phyloP scores from a whole-genome alignment of 2,888 invertebrate species.

The Drosophila fulvimacula region DNA sequence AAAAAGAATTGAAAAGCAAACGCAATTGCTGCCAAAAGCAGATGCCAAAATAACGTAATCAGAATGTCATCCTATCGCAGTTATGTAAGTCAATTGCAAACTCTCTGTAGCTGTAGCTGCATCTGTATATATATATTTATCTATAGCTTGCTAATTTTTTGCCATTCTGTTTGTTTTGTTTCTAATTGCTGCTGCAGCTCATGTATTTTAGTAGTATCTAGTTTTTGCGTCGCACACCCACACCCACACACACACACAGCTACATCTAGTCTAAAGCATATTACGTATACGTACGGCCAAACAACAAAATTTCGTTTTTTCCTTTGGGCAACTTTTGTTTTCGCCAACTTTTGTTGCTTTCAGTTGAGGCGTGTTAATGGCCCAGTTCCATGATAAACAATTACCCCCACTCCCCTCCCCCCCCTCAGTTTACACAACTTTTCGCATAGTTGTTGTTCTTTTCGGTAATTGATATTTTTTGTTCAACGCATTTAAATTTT shows the following conservation, averaged over 20 bases:
- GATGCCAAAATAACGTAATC: constrained; percentile 63
- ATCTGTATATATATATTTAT: background rate
- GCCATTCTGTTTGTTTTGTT: constrained; percentile 68
- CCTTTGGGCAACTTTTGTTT: constrained; percentile 50
- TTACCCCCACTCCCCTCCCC: constrained; percentile 14
- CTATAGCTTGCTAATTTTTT: constrained; percentile 39
- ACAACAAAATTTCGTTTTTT: constrained; percentile 46
- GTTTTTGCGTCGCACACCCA: constrained; percentile 34
- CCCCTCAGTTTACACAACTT: constrained; percentile 33
- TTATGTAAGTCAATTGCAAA: constrained; percentile 82
- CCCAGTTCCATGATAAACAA: constrained; percentile 75
- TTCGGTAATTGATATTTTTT: constrained; percentile 46
- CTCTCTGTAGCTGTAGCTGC: constrained; percentile 16
- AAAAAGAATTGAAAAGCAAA: constrained; percentile 34
- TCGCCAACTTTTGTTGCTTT: constrained; percentile 43
- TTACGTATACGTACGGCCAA: constrained; percentile 18
- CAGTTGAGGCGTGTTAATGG: constrained; percentile 51
- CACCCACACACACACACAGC: background rate
- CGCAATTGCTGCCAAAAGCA: constrained; percentile 26
- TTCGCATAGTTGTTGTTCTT: constrained; percentile 18
- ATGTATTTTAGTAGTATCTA: constrained; percentile 45
- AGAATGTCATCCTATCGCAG: constrained; percentile 84
- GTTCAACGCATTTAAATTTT: constrained; percentile 34
- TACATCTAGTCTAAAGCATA: background rate
- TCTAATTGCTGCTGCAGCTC: constrained; percentile 55